Evolutionary conservation across 2,888 invertebrate species (phyloP), one percentile per base, ranked within the genome.

Genomic region (Gymnocheta viridis): DNA sequence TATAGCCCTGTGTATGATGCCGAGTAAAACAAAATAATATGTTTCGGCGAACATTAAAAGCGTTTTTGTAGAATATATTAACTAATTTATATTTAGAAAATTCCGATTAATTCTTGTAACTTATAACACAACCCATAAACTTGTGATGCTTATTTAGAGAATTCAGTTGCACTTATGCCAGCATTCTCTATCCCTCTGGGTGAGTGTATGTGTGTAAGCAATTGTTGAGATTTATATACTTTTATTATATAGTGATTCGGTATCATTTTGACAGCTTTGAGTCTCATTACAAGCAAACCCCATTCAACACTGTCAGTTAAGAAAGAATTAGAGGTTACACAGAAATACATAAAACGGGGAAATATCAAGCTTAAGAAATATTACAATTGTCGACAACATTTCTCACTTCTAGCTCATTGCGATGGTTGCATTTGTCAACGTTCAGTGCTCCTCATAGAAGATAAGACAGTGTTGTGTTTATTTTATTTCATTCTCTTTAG

Each of bases 191-290:
- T 32, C n/a, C 41, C 14, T n/a, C 4, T n/a, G n/a, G n/a, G n/a
- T n/a, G n/a, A n/a, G 4, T n/a, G 17, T 41, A 3, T 12, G 5
- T n/a, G 2, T 17, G 6, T 41, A n/a, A 4, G 12, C n/a, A 12
- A 12, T 73, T 73, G 17, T 14, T 47, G 29, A n/a, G n/a, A n/a
- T n/a, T n/a, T n/a, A n/a, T n/a, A n/a, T n/a, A n/a, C n/a, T n/a
- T n/a, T n/a, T n/a, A n/a, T n/a, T n/a, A n/a, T n/a, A n/a, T 54
- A 51, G 62, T 69, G 38, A 82, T 78, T 82, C 69, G 69, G 69
- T 62, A 62, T 69, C 47, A 78, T 78, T 82, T 62, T 82, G 82
- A 78, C 78, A 78, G 77, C 67, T 27, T 44, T 47, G 32, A 64
- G 64, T 32, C 22, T 19, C 56, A 51, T 38, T 49, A 38, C 41